Percentiles rank a stretch among this genome's conserved stretches.
These are phyloP conservation scores for Hemistola chrysoprasaria DNA, from an alignment of 2,888 invertebrate genomes.

Conservation along the genomic window DNA sequence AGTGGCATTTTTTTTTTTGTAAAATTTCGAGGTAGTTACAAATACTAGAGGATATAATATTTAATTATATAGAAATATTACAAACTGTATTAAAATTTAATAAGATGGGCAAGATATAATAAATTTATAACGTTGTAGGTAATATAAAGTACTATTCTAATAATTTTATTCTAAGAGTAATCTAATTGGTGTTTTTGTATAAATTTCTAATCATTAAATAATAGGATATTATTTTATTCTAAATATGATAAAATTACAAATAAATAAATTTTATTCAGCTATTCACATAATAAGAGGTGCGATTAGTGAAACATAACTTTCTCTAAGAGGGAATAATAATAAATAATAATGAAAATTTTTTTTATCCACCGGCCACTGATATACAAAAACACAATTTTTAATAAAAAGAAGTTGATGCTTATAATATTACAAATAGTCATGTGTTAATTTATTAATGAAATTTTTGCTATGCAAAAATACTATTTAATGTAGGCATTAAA, in stretches of 20 bases:
- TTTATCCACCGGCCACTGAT: too few relatives aligned
- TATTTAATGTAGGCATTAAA: too few relatives aligned
- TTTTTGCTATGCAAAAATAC: too few relatives aligned
- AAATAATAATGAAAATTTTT: too few relatives aligned
- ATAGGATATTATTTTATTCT: slow-evolving; percentile 40
- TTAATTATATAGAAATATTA: slow-evolving; percentile 36
- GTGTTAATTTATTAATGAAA: too few relatives aligned
- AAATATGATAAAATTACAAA: neutral
- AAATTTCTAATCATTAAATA: slow-evolving; percentile 51
- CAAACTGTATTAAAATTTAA: slow-evolving; percentile 47
- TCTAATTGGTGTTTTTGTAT: slow-evolving; percentile 73
- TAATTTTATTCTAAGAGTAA: slow-evolving; percentile 46
- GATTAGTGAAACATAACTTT: too few relatives aligned
- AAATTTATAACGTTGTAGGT: slow-evolving; percentile 35
- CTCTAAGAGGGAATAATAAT: too few relatives aligned
- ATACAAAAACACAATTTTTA: too few relatives aligned
- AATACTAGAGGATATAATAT: slow-evolving; percentile 39
- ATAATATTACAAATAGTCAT: too few relatives aligned
- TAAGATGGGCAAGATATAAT: slow-evolving; percentile 34
- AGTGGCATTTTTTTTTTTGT: slow-evolving; percentile 40
- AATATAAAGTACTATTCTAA: slow-evolving; percentile 40
- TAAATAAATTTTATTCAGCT: too few relatives aligned
- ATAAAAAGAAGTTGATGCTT: too few relatives aligned
- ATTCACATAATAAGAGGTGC: too few relatives aligned
- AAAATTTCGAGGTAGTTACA: slow-evolving; percentile 51